Percentiles rank a stretch among this genome's conserved stretches.
Evolutionary conservation across 2,797 vertebrate genomes (phyloP).

Genomic region (Xenopus petersii): DNA sequence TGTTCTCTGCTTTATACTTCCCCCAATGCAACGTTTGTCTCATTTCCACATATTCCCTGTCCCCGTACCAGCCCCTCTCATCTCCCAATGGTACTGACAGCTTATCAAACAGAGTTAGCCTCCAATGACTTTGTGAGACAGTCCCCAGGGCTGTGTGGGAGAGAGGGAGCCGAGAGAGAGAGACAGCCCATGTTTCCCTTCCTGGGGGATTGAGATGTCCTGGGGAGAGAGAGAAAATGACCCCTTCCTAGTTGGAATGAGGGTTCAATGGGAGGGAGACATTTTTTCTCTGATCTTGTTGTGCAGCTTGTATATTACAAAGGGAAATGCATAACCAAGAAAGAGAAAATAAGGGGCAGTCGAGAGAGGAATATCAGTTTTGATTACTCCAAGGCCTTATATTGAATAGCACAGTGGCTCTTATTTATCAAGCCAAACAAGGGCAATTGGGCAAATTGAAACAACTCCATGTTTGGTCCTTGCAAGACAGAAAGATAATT

Average conservation of each 20-base stretch:
- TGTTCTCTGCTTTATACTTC: no score
- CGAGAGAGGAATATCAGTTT: not conserved
- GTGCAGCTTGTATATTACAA: not conserved
- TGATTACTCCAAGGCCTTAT: no score
- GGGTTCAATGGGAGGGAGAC: not conserved
- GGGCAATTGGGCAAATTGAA: no score
- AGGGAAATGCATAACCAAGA: not conserved
- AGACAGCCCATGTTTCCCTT: constrained; percentile 15
- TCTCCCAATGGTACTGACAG: constrained; percentile 33
- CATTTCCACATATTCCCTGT: no score
- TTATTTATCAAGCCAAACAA: no score
- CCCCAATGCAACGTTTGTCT: no score
- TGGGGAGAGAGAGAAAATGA: not conserved
- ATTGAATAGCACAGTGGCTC: no score
- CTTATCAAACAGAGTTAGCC: constrained; percentile 43
- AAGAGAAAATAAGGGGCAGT: not conserved
- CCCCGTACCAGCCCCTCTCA: not conserved
- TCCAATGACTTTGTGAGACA: constrained; percentile 43
- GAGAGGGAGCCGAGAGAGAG: constrained; percentile 13
- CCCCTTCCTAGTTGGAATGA: no score
- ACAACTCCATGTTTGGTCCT: no score
- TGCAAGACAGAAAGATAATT: no score
- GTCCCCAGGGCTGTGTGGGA: constrained; percentile 33
- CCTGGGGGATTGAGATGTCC: constrained; percentile 5
- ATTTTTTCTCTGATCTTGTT: constrained; percentile 9